A percentile compares a stretch with the other conserved stretches of the same genome.
Evolutionary conservation across 1,140 invertebrate species (phyloP).

Genomic region (Wiebesia pumilae): DNA sequence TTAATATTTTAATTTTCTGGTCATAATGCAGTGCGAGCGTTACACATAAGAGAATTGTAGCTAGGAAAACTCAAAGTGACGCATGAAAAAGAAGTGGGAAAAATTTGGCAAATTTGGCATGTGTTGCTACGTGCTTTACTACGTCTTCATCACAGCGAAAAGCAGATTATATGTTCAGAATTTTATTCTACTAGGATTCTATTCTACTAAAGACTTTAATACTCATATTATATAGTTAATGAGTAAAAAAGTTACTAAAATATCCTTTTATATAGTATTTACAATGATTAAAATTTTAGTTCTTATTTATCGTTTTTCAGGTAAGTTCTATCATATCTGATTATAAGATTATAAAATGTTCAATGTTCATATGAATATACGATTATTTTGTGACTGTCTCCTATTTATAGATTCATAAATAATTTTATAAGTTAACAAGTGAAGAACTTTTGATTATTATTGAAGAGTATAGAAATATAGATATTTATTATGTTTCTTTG

Average conservation of each 20-base stretch:
- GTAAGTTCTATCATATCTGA: no score
- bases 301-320: not conserved
- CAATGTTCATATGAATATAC: no score
- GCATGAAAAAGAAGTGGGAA: not conserved
- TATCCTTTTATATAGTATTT: not conserved
- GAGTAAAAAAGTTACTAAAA: not conserved
- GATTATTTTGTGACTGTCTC: no score
- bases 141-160: not conserved
- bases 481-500: no score
- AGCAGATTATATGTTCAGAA: slow-evolving; percentile 5
- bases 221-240: not conserved
- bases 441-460: no score
- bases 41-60: not conserved
- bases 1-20: not conserved
- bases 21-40: not conserved
- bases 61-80: not conserved
- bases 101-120: slow-evolving; percentile 27
- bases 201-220: slow-evolving; percentile 20
- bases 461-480: no score
- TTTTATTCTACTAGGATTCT: slow-evolving; percentile 6
- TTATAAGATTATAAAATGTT: no score
- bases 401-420: no score
- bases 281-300: not conserved
- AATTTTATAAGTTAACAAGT: no score
- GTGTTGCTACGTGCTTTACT: not conserved